Percentiles rank a stretch among this genome's conserved stretches.
Conservation (phyloP, 2,113 vertebrate genomes). For the Ploceus nigricollis region DNA sequence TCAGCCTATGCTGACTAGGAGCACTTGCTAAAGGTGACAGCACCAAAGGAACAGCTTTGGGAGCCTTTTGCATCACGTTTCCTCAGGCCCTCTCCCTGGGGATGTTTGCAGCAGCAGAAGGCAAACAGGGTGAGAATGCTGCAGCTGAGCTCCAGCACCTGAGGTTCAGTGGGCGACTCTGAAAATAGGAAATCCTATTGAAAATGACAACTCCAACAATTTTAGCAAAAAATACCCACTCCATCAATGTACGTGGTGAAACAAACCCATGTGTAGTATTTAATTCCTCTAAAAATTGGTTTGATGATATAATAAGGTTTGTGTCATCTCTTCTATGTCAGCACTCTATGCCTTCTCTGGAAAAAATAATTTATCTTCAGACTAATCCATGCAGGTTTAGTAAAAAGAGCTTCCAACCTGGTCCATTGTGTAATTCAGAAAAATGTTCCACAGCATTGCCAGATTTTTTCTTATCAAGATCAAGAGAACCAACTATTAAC, state of each 20-base stretch:
- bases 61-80: not conserved
- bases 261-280: not conserved
- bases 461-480: not conserved
- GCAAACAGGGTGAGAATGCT: not conserved
- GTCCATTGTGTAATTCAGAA: slow-evolving; percentile 39
- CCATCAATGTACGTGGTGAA: not conserved
- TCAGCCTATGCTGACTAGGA: not conserved
- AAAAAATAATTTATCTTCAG: slow-evolving; percentile 32
- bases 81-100: not conserved
- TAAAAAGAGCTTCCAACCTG: slow-evolving; percentile 32
- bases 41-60: not conserved
- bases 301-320: not conserved
- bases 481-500: not conserved
- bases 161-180: not conserved
- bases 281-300: not conserved
- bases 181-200: not conserved
- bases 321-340: not conserved
- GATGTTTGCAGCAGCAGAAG: not conserved
- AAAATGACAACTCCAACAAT: not conserved
- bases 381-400: not conserved
- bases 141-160: not conserved
- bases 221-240: not conserved
- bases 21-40: not conserved
- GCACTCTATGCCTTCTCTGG: not conserved
- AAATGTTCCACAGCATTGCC: slow-evolving; percentile 30